These are phyloP conservation scores for Pammene aurita DNA, from an alignment of 2,888 invertebrate genomes.

Conservation along the genomic window DNA sequence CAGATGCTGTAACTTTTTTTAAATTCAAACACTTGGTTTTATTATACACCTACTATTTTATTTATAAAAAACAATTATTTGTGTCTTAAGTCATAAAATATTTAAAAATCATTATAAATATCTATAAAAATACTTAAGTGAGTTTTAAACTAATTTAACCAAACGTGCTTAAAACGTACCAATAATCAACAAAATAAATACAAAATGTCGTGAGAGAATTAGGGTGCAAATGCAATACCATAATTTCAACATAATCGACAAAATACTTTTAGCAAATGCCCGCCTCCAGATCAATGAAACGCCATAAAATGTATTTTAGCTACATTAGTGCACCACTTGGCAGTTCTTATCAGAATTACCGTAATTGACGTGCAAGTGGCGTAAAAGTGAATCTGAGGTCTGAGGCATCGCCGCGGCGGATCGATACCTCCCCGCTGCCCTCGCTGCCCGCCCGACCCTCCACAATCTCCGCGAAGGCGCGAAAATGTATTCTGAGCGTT, in stretches of 20 bases:
- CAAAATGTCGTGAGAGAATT: too few species aligned
- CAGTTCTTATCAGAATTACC: conserved; percentile 53
- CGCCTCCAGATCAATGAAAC: conserved; percentile 5
- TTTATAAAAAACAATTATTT: too few species aligned
- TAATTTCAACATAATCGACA: too few species aligned
- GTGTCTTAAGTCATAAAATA: too few species aligned
- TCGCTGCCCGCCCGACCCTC: conserved; percentile 40
- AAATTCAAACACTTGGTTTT: too few species aligned
- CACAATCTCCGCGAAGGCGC: conserved; percentile 39
- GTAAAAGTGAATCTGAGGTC: conserved; percentile 66
- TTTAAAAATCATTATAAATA: too few species aligned
- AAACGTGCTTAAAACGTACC: too few species aligned
- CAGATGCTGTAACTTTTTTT: too few species aligned
- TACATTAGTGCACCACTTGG: conserved; percentile 46
- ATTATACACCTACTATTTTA: too few species aligned
- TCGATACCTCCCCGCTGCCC: conserved; percentile 53
- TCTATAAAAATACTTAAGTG: too few species aligned
- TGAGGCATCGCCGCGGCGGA: conserved; percentile 55
- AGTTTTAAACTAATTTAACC: too few species aligned
- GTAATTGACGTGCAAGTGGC: conserved; percentile 65
- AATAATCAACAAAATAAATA: too few species aligned
- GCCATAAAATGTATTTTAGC: conserved; percentile 22
- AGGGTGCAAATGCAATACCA: background rate
- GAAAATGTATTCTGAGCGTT: conserved; percentile 39
- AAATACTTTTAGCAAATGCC: conserved; percentile 8